phyloP scores from a whole-genome alignment of 2,113 vertebrate genomes.

The Pelodiscus sinensis region DNA sequence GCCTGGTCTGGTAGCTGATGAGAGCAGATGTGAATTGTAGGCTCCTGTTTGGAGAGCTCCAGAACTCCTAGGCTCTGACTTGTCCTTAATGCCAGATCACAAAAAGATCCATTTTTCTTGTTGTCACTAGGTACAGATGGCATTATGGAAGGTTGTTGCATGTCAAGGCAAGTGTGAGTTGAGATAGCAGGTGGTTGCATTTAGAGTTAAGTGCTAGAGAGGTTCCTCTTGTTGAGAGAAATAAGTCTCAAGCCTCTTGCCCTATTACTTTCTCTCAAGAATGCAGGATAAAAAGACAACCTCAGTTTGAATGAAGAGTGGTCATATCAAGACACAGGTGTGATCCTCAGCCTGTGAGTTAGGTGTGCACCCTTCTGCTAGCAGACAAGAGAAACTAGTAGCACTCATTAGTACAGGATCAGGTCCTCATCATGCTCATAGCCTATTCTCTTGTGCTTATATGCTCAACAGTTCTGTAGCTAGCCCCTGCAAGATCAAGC shows the following conservation, averaged over 20 bases:
- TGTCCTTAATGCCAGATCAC: not conserved
- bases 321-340: not conserved
- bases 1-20: not conserved
- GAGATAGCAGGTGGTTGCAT: not conserved
- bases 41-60: too few relatives aligned
- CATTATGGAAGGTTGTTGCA: not conserved
- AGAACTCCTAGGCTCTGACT: not conserved
- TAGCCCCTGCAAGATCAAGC: not conserved
- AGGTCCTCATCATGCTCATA: not conserved
- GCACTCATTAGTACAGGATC: not conserved
- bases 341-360: not conserved
- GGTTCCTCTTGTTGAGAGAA: conserved; percentile 4
- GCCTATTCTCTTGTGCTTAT: not conserved
- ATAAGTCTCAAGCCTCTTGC: not conserved
- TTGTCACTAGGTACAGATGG: not conserved
- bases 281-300: not conserved
- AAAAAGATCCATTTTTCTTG: not conserved
- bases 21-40: too few relatives aligned
- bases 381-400: not conserved
- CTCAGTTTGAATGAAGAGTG: not conserved
- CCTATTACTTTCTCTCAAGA: conserved; percentile 2
- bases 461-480: not conserved
- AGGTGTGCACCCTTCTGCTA: not conserved
- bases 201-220: not conserved
- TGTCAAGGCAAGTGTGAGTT: not conserved